phyloP scores from a whole-genome alignment of 1,140 invertebrate species.

The Cotesia chilonis region DNA sequence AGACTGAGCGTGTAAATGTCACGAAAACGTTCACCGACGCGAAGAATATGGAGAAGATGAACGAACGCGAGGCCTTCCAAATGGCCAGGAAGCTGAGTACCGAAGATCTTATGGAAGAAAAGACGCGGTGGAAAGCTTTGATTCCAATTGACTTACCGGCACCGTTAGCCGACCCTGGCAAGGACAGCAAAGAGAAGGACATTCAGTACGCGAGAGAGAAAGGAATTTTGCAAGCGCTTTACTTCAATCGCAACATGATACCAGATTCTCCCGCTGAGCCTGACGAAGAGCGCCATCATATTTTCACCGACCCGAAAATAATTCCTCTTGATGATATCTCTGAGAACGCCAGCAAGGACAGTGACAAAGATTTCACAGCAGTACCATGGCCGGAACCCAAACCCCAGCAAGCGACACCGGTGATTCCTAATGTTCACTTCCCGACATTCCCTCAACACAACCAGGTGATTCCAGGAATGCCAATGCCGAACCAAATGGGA shows the following conservation, averaged over 20 bases:
- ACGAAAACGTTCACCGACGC: constrained; percentile 91
- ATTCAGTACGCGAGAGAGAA: constrained; percentile 87
- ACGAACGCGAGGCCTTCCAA: constrained; percentile 85
- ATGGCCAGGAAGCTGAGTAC: constrained; percentile 76
- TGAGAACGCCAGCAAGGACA: constrained; percentile 74
- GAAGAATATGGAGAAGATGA: constrained; percentile 86
- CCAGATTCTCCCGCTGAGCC: constrained; percentile 88
- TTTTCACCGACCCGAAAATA: constrained; percentile 76
- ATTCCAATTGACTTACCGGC: constrained; percentile 74
- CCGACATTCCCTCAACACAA: constrained; percentile 60
- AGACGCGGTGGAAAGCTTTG: constrained; percentile 75
- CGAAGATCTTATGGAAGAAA: constrained; percentile 83
- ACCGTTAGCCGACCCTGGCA: constrained; percentile 74
- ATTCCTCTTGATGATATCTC: constrained; percentile 90
- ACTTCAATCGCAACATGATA: constrained; percentile 84
- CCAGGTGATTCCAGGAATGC: constrained; percentile 40
- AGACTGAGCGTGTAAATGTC: constrained; percentile 93
- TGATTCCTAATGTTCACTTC: constrained; percentile 50
- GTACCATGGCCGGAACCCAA: constrained; percentile 86
- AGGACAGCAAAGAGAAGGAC: constrained; percentile 85
- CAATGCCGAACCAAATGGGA: constrained; percentile 55
- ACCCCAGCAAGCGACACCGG: constrained; percentile 54
- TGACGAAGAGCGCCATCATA: constrained; percentile 79
- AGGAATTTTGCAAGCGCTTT: constrained; percentile 83
- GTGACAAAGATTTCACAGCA: constrained; percentile 77